Conservation (phyloP, 2,797 vertebrate species). For the Cirrhinus mrigala region DNA sequence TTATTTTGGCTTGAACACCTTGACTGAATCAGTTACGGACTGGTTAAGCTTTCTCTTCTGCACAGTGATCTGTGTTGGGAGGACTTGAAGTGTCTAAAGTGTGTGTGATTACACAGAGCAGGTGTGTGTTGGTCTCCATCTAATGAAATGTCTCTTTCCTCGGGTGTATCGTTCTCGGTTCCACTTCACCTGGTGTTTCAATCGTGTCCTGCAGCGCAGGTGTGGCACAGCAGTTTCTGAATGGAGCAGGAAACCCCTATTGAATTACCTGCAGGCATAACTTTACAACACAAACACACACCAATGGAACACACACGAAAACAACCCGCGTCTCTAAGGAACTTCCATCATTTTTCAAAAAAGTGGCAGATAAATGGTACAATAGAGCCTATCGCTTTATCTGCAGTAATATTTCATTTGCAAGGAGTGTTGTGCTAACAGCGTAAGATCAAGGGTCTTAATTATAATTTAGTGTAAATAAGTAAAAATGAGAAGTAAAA, state of each 20-base stretch:
- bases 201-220: constrained; percentile 22
- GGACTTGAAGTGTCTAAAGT: neutral
- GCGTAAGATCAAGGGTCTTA: neutral
- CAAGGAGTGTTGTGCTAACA: too few species aligned
- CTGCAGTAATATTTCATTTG: neutral
- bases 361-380: neutral
- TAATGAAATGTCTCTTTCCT: neutral
- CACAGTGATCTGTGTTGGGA: neutral
- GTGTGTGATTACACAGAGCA: constrained; percentile 23
- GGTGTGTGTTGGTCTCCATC: constrained; percentile 15
- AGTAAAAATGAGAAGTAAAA: neutral
- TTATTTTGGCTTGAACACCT: neutral
- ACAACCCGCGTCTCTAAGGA: neutral
- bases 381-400: too few species aligned
- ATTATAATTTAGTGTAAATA: neutral
- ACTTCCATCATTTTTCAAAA: neutral
- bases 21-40: neutral
- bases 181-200: neutral
- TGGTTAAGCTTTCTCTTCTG: too few species aligned
- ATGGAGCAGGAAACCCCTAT: constrained; percentile 29
- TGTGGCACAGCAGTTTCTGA: neutral
- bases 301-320: neutral
- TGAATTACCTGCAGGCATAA: neutral
- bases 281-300: constrained; percentile 12
- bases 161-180: neutral